Conservation (phyloP, 2,888 invertebrate genomes). For the Noctua fimbriata region DNA sequence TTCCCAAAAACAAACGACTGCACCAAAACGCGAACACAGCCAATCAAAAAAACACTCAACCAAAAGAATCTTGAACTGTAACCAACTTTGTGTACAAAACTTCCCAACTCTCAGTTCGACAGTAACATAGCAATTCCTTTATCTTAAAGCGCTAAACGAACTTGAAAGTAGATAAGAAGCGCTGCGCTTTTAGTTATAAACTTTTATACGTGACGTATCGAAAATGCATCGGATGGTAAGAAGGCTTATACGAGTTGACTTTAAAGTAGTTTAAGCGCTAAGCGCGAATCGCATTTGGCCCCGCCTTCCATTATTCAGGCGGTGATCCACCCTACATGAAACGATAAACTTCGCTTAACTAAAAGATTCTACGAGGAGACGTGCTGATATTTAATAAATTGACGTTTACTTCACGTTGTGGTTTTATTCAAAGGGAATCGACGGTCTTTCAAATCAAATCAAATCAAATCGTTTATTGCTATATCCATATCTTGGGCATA, state of each 20-base stretch:
- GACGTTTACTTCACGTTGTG: conserved; percentile 50
- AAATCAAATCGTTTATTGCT: no score
- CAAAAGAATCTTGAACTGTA: conserved; percentile 5
- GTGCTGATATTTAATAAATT: conserved; percentile 61
- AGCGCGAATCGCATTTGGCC: conserved; percentile 78
- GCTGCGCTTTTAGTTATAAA: conserved; percentile 77
- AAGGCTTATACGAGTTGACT: conserved; percentile 83
- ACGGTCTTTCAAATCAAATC: no score
- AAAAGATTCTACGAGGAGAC: conserved; percentile 56
- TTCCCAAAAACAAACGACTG: not conserved
- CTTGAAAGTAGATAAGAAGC: conserved; percentile 64
- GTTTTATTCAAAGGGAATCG: no score
- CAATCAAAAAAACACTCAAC: conserved; percentile 4
- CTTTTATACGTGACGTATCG: conserved; percentile 81
- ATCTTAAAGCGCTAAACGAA: conserved; percentile 61
- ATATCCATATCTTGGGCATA: no score
- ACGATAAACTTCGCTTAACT: conserved; percentile 60
- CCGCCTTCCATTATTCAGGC: conserved; percentile 75
- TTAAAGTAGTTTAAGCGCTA: conserved; percentile 82
- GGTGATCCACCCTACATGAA: conserved; percentile 57
- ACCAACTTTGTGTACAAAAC: conserved; percentile 39
- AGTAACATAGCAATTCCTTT: conserved; percentile 55
- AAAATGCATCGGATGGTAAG: conserved; percentile 83
- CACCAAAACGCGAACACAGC: not conserved
- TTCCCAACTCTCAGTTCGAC: conserved; percentile 33